These are phyloP conservation scores for Mesorhabditis spiculigera DNA, from an alignment of 2,888 invertebrate genomes.

Conservation along the genomic window DNA sequence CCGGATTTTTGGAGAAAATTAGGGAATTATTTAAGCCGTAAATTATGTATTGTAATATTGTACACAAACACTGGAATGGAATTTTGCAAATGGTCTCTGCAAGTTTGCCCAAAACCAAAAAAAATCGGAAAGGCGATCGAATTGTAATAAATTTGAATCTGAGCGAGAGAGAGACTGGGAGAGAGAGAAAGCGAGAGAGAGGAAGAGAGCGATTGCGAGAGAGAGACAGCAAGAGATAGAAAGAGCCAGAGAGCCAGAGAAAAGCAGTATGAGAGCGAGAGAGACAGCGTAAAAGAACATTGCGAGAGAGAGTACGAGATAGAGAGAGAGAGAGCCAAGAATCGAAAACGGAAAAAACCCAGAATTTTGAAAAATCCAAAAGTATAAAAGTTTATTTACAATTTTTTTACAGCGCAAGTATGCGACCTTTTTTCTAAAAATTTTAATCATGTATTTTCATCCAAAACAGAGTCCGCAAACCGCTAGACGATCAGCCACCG, in stretches of 20 bases:
- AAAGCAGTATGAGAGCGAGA: conserved; percentile 5
- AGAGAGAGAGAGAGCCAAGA: not conserved
- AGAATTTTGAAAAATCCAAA: conserved; percentile 4
- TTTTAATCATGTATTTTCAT: too few species aligned
- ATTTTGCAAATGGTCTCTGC: too few species aligned
- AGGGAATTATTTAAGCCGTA: too few species aligned
- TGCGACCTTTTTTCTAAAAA: too few species aligned
- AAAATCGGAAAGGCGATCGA: conserved; percentile 10
- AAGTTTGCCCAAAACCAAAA: too few species aligned
- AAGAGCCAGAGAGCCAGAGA: too few species aligned
- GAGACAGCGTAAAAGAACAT: conserved; percentile 7
- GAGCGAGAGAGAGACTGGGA: conserved; percentile 8
- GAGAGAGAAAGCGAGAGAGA: not conserved
- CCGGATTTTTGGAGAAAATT: too few species aligned
- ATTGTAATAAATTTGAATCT: conserved; percentile 12
- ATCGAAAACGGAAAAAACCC: not conserved
- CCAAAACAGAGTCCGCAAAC: not conserved
- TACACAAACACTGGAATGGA: too few species aligned
- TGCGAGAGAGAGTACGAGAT: not conserved
- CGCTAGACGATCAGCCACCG: not conserved
- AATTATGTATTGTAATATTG: too few species aligned
- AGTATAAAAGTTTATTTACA: not conserved
- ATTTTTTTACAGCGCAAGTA: too few species aligned
- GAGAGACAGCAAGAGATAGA: conserved; percentile 11
- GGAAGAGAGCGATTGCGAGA: conserved; percentile 3